Evolutionary conservation across 2,888 invertebrate species (phyloP), one percentile per base, ranked within the genome.

Genomic region (Sesamia inferens): DNA sequence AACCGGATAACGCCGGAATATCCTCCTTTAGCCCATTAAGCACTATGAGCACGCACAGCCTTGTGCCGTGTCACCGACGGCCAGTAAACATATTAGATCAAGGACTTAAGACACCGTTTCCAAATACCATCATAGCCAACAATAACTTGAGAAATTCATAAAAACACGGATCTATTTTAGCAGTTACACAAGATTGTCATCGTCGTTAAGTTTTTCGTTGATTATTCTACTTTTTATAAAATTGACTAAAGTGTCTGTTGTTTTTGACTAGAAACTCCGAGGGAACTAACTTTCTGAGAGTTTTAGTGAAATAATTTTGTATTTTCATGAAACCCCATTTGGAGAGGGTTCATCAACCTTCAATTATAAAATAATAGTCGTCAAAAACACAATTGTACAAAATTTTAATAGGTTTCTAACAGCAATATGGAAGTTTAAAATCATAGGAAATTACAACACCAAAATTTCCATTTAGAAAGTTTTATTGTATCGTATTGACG

Each of bases 21-120:
- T 95, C 95, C 94, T 95, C 91, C 85, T 92, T 68, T 51, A 74
- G 68, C 64, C 81, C 88, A 88, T 92, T 95, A 91, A 75, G 86
- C 87, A 94, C 89, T 91, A 84, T 87, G 75, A 85, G 92, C 96
- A 95, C 95, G 95, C 85, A 78, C 89, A 90, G 82, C 95, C 95
- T 95, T 93, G 92, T 83, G 78, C 83, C 72, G 85, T 88, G 89
- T 88, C 90, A 87, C 86, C 85, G 83, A 85, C 85, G 84, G 22
- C 85, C 86, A 85, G 83, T 84, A 82, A 84, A 79, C 76, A 86
- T 91, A 91, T 90, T 92, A 93, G 93, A 88, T 85, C 90, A 90
- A 89, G 89, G 88, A 85, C 81, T 68, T 76, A 72, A 24, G 55
- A 44, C 70, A n/a, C 54, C 77, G 59, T 77, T 74, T 68, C 58